Percentiles rank a stretch among this genome's conserved stretches.
phyloP scores from a whole-genome alignment of 2,797 vertebrate genomes.

The Denticeps clupeoides region DNA sequence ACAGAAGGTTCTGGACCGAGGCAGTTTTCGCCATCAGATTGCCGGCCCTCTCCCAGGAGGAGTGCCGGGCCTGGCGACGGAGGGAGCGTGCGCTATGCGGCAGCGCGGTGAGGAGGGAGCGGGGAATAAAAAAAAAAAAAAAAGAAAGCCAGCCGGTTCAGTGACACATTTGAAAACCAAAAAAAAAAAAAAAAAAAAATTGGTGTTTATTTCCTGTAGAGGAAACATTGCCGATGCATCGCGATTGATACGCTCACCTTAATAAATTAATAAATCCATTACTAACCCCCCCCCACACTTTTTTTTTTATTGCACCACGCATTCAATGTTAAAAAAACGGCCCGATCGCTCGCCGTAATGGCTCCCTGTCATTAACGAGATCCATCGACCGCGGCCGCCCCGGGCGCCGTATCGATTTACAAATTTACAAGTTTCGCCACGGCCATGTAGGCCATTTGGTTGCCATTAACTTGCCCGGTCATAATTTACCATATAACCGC shows the following conservation, averaged over 20 bases:
- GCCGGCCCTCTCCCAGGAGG: no score
- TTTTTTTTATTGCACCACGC: slow-evolving; percentile 2
- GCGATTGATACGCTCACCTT: background rate
- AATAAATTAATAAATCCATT: no score
- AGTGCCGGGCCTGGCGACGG: no score
- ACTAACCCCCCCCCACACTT: no score
- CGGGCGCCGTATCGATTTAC: slow-evolving; percentile 49
- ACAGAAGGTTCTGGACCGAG: no score
- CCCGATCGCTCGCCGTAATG: slow-evolving; percentile 9
- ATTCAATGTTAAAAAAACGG: slow-evolving; percentile 10
- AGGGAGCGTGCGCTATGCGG: no score
- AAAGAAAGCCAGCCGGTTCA: slow-evolving; percentile 9
- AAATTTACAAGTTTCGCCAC: slow-evolving; percentile 43
- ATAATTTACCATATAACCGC: slow-evolving; percentile 46
- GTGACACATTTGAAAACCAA: slow-evolving; percentile 4
- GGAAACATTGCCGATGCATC: no score
- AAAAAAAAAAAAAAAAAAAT: no score
- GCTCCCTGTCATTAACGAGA: slow-evolving; percentile 45
- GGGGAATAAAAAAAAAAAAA: slow-evolving; percentile 1
- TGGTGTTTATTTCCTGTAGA: no score
- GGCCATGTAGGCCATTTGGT: slow-evolving; percentile 43
- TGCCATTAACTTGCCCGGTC: slow-evolving; percentile 35
- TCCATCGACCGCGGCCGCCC: slow-evolving; percentile 40
- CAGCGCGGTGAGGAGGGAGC: no score
- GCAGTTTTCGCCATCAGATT: no score